Conservation (phyloP, 2,888 invertebrate species). For the Sesia apiformis region DNA sequence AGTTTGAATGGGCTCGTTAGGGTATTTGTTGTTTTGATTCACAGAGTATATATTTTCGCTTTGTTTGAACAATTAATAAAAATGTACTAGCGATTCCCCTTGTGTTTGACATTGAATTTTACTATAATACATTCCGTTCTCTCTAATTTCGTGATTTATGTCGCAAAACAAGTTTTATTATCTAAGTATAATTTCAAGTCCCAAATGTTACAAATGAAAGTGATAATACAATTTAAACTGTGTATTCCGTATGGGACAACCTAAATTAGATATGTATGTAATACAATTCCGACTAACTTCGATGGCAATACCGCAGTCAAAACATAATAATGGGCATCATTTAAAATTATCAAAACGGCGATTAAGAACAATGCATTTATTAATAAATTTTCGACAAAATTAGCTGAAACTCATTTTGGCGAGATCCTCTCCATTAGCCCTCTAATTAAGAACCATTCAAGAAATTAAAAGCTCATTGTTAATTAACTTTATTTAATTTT, state of each 20-base stretch:
- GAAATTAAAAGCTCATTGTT: conserved; percentile 35
- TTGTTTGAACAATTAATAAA: no score
- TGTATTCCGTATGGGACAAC: no score
- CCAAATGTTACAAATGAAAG: no score
- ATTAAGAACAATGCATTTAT: conserved; percentile 21
- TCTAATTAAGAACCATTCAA: conserved; percentile 33
- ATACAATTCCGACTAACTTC: background rate
- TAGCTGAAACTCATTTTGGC: conserved; percentile 22
- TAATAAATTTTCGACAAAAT: conserved; percentile 13
- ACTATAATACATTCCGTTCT: no score
- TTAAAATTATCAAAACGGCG: conserved; percentile 16
- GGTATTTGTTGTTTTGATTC: background rate
- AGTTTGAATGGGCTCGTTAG: conserved; percentile 5
- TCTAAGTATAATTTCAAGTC: no score
- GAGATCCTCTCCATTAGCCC: conserved; percentile 27
- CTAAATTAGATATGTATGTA: no score
- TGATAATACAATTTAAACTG: no score
- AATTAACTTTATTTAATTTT: conserved; percentile 25
- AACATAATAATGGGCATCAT: conserved; percentile 15
- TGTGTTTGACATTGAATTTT: no score
- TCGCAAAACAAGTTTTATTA: no score
- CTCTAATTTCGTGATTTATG: no score
- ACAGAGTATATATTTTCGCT: background rate
- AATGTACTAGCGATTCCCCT: no score
- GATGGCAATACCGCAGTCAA: conserved; percentile 3